Evolutionary conservation across 2,113 vertebrate species (phyloP), one percentile per base, ranked within the genome.

Genomic region (Marcusenius ussheri): DNA sequence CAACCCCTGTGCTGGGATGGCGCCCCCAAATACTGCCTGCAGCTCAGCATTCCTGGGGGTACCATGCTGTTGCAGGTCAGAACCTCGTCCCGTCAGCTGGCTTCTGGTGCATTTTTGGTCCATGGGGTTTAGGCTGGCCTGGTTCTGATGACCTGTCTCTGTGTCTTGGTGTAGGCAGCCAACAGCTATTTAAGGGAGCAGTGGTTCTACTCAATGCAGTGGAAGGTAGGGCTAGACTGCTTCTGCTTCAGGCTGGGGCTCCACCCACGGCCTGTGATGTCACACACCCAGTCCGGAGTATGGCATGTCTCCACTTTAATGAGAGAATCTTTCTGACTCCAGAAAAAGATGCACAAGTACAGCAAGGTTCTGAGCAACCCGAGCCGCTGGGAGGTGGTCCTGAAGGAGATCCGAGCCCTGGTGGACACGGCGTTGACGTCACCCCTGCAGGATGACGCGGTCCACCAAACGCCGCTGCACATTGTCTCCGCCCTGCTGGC

Each of bases 271-370:
- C 58, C 24, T 66, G n/a, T 77, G 31, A 35, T 39, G 70, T 77
- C 27, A 66, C 24, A 10, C 24, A 62, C 21, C 58, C 58, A 1
- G n/a, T 70, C 62, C 13, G 62, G 62, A 70, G n/a, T 70, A 70
- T 70, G 27, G 62, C n/a, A 27, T 27, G n/a, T 27, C n/a, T 31
- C 62, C 10, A 1, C 27, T 70, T 31, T 70, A 27, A 27, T 70
- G 62, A 70, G n/a, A 31, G 10, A 70, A 70, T 70, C 10, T 70
- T 70, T 89, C 8, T 5, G 31, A 10, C 66, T 2, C 39, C 95
- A 99, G 98, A 99, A 99, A 97, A 99, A 99, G 95, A 99, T 99
- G 94, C 99, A 99, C 95, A 99, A 99, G 94, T 99, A 99, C 92
- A 97, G 98, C 80, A 99, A 99, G 94, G 98, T 99, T 88, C 96